A percentile compares a stretch with the other conserved stretches of the same genome.
phyloP scores from a whole-genome alignment of 1,140 invertebrate genomes.

The Formica selysi region DNA sequence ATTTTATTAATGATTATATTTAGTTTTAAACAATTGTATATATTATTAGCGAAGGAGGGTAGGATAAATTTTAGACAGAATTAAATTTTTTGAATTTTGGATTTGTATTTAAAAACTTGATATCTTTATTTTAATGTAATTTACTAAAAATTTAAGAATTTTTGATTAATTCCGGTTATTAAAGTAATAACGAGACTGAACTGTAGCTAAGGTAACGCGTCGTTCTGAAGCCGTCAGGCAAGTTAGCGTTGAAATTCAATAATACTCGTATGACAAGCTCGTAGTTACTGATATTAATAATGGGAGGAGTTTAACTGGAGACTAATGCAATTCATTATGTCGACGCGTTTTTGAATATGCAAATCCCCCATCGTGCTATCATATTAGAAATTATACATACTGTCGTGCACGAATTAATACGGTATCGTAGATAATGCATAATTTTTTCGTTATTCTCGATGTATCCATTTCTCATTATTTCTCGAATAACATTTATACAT shows the following conservation, averaged over 20 bases:
- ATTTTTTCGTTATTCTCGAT: conserved; percentile 21
- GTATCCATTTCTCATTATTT: conserved; percentile 19
- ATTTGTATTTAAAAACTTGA: not conserved
- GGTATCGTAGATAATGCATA: not conserved
- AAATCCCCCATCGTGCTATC: conserved; percentile 1
- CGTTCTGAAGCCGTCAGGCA: conserved; percentile 47
- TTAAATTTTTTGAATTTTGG: not conserved
- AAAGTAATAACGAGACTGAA: conserved; percentile 11
- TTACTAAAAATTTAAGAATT: not conserved
- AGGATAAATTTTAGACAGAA: not conserved
- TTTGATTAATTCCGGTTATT: conserved; percentile 23
- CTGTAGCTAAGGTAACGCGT: conserved; percentile 22
- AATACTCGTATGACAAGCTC: conserved; percentile 54
- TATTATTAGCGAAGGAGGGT: not conserved
- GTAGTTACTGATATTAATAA: conserved; percentile 59
- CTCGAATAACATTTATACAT: conserved; percentile 19
- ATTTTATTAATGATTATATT: conserved; percentile 6
- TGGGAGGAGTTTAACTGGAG: conserved; percentile 50
- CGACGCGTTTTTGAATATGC: conserved; percentile 45
- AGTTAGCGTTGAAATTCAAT: conserved; percentile 61
- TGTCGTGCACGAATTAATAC: conserved; percentile 2
- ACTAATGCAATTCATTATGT: conserved; percentile 41
- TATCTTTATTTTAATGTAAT: not conserved
- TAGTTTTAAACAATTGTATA: not conserved
- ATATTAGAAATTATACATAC: conserved; percentile 15